Base-by-base conservation (phyloP, 2,797 vertebrate species). In the Natrix natrix region DNA sequence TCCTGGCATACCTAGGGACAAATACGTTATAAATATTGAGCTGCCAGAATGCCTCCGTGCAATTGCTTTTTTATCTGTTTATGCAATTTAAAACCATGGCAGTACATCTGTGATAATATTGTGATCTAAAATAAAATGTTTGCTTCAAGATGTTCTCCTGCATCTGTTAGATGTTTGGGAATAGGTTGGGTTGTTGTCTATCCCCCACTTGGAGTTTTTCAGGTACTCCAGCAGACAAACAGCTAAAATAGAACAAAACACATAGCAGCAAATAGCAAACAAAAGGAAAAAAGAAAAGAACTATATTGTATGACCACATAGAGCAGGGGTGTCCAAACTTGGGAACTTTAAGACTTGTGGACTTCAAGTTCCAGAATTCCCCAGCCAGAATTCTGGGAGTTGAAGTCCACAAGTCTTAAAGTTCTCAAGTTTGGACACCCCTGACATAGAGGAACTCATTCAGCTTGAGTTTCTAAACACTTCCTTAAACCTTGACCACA, bases 91-190 rank as follows among this genome's bases (percentile, higher is more conserved):
- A 89, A 89, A 5, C 66, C 37, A 7, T 90, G 54, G 54, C 93
- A 94, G 54, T 92, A 89, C 69, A 94, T 28, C 92, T 91, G 86
- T 11, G 10, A 92, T 78, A 91, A 87, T 43, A 57, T 5, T 16
- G 59, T 5, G 1, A 2, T 89, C 54, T 43, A 94, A 91, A 94
- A 74, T 69, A 89, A 93, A 5, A 32, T 0, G 88, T 91, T 89
- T 43, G 59, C 37, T 89, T 86, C 6, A 59, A 94, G 56, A 66
- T 66, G 6, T 3, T 48, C 22, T 28, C 10, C 24, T 89, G 55
- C 17, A 17, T 48, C 60, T 93, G 63, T 69, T 94, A 93, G 17
- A 1, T 0, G 74, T 83, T 89, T 87, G 89, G 55, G 32, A 56
- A 56, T 59, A 48, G n/a, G 7, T 16, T 74, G 37, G 32, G 16